Base-by-base conservation (phyloP, 2,888 invertebrate species). In the Clitarchus hookeri region DNA sequence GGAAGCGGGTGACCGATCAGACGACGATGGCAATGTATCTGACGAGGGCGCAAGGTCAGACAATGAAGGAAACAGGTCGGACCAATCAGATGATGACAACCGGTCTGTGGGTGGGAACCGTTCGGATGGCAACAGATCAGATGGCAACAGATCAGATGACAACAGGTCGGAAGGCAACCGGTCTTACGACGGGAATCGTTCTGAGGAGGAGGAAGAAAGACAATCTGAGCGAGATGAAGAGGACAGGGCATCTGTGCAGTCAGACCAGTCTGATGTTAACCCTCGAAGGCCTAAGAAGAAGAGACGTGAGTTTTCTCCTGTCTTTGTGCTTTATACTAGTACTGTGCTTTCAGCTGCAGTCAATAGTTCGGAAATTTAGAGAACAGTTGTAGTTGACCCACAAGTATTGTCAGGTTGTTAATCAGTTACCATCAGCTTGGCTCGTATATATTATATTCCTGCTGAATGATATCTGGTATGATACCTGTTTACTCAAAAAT, bases 21-120 rank as follows among this genome's bases (percentile, higher is more conserved):
- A 65, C n/a, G 65, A 65, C 13, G 65, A 65, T n/a, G 91, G 36
- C 93, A 93, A 36, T 90, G 91, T 79, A 93, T 92, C 23, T 90
- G 92, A 84, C 16, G 84, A 84, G 80, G 86, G 80, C 86, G 84
- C 78, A 87, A 79, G 80, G 0, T 79, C 36, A 1, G 85, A 65
- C 44, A 78, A 78, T 12, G 25, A 53, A 19, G 26, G 48, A 16
- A 48, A 54, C 44, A 13, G 84, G 84, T 65, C 65, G 0, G 25
- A 84, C 25, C 23, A 53, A 26, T 84, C 11, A 90, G 91, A 86
- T 88, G 91, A 86, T 88, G 89, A 79, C 89, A 91, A 6, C 88
- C 92, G 84, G 93, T 93, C 0, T 79, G 82, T 36, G 36, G 36
- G 6, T 19, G 82, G 82, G 27, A 82, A 82, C 82, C 27, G 82